Evolutionary conservation across 2,113 vertebrate genomes (phyloP).

Genomic region (Tursiops truncatus): DNA sequence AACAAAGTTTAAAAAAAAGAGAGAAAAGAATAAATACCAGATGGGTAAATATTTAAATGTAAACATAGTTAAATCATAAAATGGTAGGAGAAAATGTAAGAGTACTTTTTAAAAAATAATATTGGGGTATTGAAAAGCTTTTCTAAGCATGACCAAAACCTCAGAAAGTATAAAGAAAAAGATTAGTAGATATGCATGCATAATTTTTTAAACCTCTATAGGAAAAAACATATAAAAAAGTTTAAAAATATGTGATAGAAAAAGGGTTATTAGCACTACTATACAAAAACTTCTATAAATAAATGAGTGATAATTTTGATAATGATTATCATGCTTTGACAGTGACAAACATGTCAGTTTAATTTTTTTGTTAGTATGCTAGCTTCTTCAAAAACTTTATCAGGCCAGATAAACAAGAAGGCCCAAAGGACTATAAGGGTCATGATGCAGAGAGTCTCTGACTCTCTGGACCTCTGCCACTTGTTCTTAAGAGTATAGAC

Average conservation of each 20-base stretch:
- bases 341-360: not conserved
- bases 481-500: not conserved
- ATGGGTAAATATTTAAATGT: conserved; percentile 17
- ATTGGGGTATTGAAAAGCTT: not conserved
- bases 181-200: not conserved
- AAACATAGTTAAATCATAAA: conserved; percentile 40
- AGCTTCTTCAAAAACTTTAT: not conserved
- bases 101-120: not conserved
- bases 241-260: not conserved
- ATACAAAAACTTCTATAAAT: not conserved
- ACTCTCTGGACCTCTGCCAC: not conserved
- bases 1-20: not conserved
- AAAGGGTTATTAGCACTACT: not conserved
- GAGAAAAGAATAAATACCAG: conserved; percentile 37
- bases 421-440: not conserved
- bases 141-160: conserved; percentile 28
- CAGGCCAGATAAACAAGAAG: not conserved
- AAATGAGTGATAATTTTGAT: conserved; percentile 6
- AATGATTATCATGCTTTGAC: not conserved
- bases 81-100: not conserved
- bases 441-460: not conserved
- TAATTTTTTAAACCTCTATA: not conserved
- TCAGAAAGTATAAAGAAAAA: not conserved
- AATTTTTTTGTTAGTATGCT: conserved; percentile 7
- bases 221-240: not conserved